phyloP scores from a whole-genome alignment of 2,888 invertebrate species.

The Hyppa rectilinea region DNA sequence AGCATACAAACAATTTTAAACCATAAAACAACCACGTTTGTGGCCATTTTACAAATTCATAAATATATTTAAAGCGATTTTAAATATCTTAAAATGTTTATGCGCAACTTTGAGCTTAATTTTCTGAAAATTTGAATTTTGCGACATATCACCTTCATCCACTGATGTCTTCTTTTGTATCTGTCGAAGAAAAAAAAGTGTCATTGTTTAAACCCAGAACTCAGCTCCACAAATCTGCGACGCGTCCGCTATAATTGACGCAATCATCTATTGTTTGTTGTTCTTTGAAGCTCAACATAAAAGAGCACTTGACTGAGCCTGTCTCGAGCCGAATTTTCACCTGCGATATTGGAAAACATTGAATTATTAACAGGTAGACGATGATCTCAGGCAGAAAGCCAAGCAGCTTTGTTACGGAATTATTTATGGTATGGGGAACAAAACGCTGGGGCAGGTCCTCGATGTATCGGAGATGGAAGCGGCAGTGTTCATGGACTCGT shows the following conservation, averaged over 20 bases:
- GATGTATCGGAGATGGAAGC: slow-evolving; percentile 95
- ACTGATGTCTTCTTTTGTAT: no score
- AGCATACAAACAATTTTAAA: no score
- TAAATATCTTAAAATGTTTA: no score
- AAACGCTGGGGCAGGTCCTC: slow-evolving; percentile 94
- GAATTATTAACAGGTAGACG: slow-evolving; percentile 90
- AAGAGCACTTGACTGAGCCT: slow-evolving; percentile 25
- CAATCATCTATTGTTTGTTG: slow-evolving; percentile 27
- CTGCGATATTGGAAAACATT: slow-evolving; percentile 19
- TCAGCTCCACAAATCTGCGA: slow-evolving; percentile 10
- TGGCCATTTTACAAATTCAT: no score
- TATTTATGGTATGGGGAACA: slow-evolving; percentile 98
- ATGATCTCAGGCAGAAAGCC: slow-evolving; percentile 95
- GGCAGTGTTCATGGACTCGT: slow-evolving; percentile 94
- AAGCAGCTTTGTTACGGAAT: slow-evolving; percentile 99
- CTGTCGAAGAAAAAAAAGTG: background rate
- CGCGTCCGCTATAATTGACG: slow-evolving; percentile 12
- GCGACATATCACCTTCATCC: no score
- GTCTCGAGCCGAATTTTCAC: no score
- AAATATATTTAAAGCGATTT: no score
- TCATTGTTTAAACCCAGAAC: background rate
- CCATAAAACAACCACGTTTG: no score
- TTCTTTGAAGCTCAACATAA: slow-evolving; percentile 21
- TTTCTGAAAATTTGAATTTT: no score
- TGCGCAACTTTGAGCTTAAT: no score